phyloP scores from a whole-genome alignment of 2,888 invertebrate species.

The Parascotia fuliginaria region DNA sequence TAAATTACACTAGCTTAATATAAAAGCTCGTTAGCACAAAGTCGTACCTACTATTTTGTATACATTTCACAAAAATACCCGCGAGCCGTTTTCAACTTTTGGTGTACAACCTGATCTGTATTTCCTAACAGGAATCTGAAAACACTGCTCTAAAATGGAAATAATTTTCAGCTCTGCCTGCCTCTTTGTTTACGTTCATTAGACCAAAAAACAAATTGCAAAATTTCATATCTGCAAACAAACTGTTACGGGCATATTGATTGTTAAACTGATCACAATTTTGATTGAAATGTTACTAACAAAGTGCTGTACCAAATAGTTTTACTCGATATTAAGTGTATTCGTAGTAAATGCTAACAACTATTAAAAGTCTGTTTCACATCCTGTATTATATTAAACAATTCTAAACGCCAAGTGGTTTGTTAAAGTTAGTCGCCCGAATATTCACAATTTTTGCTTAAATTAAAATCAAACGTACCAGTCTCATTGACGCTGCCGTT shows the following conservation, averaged over 20 bases:
- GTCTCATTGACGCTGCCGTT: conserved; percentile 88
- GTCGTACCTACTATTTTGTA: neutral
- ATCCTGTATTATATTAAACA: too few relatives aligned
- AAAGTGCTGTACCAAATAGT: neutral
- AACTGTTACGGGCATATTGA: neutral
- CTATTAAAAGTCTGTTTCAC: too few relatives aligned
- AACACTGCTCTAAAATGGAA: neutral
- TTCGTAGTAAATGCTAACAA: too few relatives aligned
- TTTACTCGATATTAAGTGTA: too few relatives aligned
- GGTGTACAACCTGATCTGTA: neutral
- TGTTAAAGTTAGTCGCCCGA: too few relatives aligned
- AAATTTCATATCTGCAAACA: neutral
- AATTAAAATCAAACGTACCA: conserved; percentile 50
- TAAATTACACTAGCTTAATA: neutral
- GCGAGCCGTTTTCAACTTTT: neutral
- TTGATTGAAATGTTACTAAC: neutral
- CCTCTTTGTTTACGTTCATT: neutral
- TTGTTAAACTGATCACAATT: neutral
- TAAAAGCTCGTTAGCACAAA: neutral
- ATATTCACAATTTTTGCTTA: neutral
- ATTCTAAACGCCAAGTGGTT: too few relatives aligned
- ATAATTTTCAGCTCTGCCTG: neutral
- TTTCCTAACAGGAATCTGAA: neutral
- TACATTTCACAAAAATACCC: neutral
- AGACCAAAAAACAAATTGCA: neutral